Evolutionary conservation across 1,140 invertebrate genomes (phyloP), one percentile per base, ranked within the genome.

Genomic region (Drosophila nigrodunni): DNA sequence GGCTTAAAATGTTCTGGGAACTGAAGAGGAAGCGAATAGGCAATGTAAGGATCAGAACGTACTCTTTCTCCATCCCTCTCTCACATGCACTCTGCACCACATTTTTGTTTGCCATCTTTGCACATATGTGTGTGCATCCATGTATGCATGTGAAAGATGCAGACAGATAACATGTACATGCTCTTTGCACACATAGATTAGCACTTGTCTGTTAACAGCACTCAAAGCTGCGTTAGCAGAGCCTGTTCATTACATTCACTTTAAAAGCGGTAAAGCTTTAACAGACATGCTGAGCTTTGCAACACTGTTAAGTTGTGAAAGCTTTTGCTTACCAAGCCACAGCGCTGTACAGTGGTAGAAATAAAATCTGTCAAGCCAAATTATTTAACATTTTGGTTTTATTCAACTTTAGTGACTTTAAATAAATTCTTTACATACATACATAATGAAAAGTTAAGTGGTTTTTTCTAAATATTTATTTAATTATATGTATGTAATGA

Each of bases 371-470:
- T 30, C 25, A 5, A 30, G 25, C 4, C 25, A 30, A 37, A 37
- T 58, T 49, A 54, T 67, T 69, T 86, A 86, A 87, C 82, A 87
- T 87, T 81, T 70, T 72, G 68, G 55, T 86, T 86, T 86, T 68
- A 62, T 44, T 62, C 78, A 54, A 81, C 81, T 62, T 85, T 44
- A 49, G 15, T 62, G 3, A 8, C 37, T 62, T 49, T 49, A 37
- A 30, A 25, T 81, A 78, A 74, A 80, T 65, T 81, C 77, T 83
- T 80, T 77, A 79, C 76, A 82, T 70, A 79, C 76, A 82, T 70
- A 87, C 57, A 85, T 74, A 64, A 68, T 55, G 58, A 80, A 77
- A 60, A 60, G 11, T 73, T 34, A n/a, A 10, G 25, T 25, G 7
- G 30, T 52, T 50, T 49, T 34, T 44, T 76, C 69, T 69, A 78